phyloP scores from a whole-genome alignment of 1,140 invertebrate genomes.

The Drosophila kanapiae region DNA sequence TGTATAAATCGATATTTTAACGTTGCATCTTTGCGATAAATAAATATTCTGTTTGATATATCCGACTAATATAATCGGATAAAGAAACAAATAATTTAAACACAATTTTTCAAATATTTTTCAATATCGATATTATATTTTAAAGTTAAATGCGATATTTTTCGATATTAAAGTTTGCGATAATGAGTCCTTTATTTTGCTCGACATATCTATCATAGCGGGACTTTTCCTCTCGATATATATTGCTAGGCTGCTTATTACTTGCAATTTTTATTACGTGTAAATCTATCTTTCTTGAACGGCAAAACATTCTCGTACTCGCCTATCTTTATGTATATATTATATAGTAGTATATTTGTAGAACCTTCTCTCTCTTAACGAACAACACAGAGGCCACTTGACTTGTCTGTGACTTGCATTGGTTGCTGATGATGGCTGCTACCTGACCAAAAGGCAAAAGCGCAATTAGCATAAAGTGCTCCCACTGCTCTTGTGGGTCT shows the following conservation, averaged over 20 bases:
- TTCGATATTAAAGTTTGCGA: too few relatives aligned
- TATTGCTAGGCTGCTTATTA: background rate
- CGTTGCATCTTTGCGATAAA: too few relatives aligned
- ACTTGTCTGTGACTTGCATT: slow-evolving; percentile 51
- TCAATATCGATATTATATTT: too few relatives aligned
- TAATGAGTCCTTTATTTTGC: too few relatives aligned
- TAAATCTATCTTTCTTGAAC: background rate
- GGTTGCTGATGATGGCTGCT: slow-evolving; percentile 27
- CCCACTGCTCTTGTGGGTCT: slow-evolving; percentile 12
- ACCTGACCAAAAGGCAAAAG: slow-evolving; percentile 75
- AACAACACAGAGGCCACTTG: slow-evolving; percentile 47
- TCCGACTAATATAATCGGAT: too few relatives aligned
- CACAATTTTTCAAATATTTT: too few relatives aligned
- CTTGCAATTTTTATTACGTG: background rate
- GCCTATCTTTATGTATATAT: background rate
- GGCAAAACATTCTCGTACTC: background rate
- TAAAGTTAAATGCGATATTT: too few relatives aligned
- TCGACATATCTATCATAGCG: too few relatives aligned
- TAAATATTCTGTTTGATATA: too few relatives aligned
- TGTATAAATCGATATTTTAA: too few relatives aligned
- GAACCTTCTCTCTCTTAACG: background rate
- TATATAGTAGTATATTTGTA: background rate
- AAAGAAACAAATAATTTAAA: too few relatives aligned
- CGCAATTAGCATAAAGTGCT: slow-evolving; percentile 80
- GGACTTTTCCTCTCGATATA: too few relatives aligned